Evolutionary conservation across 2,888 invertebrate genomes (phyloP).

Genomic region (Drosophila austrosaltans): DNA sequence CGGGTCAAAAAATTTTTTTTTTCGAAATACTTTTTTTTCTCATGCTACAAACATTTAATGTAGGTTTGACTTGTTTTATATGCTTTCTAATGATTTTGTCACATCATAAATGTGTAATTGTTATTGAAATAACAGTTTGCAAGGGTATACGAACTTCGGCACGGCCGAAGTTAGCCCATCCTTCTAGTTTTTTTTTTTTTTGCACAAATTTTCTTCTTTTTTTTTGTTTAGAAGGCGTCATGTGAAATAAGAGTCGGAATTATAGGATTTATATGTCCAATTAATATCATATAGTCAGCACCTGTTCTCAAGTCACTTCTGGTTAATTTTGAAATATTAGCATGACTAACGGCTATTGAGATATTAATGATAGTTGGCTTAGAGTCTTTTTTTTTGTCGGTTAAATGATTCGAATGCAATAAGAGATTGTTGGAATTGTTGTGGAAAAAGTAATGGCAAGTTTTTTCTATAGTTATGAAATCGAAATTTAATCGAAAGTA

Average conservation of each 20-base stretch:
- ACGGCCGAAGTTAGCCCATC: no score
- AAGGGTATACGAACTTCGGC: no score
- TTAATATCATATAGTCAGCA: conserved; percentile 8
- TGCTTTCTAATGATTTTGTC: no score
- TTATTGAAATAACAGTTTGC: no score
- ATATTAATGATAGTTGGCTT: neutral
- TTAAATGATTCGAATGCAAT: neutral
- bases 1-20: no score
- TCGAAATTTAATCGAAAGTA: no score
- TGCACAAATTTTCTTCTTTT: neutral
- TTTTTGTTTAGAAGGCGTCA: conserved; percentile 58
- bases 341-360: conserved; percentile 30
- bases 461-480: no score
- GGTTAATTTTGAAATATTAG: conserved; percentile 28
- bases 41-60: no score
- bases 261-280: conserved; percentile 50
- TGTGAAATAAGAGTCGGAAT: conserved; percentile 39
- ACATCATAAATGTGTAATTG: no score
- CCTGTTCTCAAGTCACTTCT: conserved; percentile 8
- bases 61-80: no score
- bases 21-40: no score
- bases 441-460: no score
- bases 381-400: neutral
- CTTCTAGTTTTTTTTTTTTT: neutral
- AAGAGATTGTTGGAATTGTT: neutral